Conservation (phyloP, 2,113 vertebrate species). For the Muscicapa adusta region DNA sequence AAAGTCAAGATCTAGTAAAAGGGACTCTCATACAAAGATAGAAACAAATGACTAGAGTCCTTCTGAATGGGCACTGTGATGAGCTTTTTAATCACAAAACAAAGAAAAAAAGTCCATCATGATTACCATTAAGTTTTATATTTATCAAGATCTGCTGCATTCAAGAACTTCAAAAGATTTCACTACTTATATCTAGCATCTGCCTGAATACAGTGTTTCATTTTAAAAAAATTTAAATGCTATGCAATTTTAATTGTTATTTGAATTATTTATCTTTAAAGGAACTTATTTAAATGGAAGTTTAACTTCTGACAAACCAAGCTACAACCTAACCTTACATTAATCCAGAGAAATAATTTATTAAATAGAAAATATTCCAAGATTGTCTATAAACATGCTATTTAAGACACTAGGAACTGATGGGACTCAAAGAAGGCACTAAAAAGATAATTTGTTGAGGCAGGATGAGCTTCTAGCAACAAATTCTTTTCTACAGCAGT, state of each 20-base stretch:
- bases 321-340: neutral
- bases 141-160: constrained; percentile 40
- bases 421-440: neutral
- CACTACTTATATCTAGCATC: neutral
- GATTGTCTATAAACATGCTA: neutral
- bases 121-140: constrained; percentile 14
- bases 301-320: constrained; percentile 34
- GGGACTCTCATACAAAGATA: neutral
- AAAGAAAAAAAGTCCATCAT: neutral
- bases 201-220: neutral
- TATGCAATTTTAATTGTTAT: constrained; percentile 36
- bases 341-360: neutral
- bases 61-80: constrained; percentile 53
- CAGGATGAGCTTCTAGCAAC: neutral
- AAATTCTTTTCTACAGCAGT: neutral
- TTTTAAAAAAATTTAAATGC: neutral
- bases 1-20: constrained; percentile 43
- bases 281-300: constrained; percentile 7
- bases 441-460: neutral
- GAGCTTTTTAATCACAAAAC: constrained; percentile 45
- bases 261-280: constrained; percentile 30
- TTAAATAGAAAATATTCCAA: neutral
- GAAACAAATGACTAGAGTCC: neutral
- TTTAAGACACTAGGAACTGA: neutral
- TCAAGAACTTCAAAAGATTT: constrained; percentile 44